Evolutionary conservation across 92 coral and sea anemone genomes (phyloP).

Genomic region (Umimayanthus kanabou): DNA sequence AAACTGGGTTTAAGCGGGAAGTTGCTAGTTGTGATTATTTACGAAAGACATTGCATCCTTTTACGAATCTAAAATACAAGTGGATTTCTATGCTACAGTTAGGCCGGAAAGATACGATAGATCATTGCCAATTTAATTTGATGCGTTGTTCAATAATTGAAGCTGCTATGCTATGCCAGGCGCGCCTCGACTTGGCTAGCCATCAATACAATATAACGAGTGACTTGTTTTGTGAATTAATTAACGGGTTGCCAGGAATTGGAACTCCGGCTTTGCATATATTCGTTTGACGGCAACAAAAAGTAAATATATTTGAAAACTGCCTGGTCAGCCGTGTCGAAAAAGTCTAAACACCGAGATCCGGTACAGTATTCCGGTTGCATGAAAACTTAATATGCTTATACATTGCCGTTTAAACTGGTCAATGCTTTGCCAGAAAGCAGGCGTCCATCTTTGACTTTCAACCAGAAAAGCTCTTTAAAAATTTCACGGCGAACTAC

Average conservation of each 20-base stretch:
- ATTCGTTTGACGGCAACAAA: slow-evolving; percentile 11
- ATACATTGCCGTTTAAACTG: not conserved
- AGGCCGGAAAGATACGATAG: too few relatives aligned
- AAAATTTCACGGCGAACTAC: not conserved
- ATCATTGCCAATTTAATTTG: not conserved
- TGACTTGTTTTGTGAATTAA: slow-evolving; percentile 35
- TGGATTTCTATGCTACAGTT: not conserved
- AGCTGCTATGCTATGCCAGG: not conserved
- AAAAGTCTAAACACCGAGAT: not conserved
- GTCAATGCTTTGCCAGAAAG: not conserved
- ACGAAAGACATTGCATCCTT: not conserved
- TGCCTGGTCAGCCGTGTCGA: slow-evolving; percentile 4
- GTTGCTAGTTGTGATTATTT: not conserved
- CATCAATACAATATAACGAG: slow-evolving; percentile 6
- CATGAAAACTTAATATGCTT: not conserved
- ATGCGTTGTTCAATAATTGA: slow-evolving; percentile 10
- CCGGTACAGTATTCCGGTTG: not conserved
- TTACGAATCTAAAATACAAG: not conserved
- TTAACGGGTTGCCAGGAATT: slow-evolving; percentile 36
- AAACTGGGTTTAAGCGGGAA: not conserved
- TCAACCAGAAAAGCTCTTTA: not conserved
- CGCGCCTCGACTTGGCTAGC: slow-evolving; percentile 18
- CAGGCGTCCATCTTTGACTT: not conserved
- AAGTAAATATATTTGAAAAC: slow-evolving; percentile 1
- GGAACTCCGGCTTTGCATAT: slow-evolving; percentile 14